A percentile compares a stretch with the other conserved stretches of the same genome.
phyloP scores from a whole-genome alignment of 1,140 invertebrate genomes.

The Anoplophora glabripennis region DNA sequence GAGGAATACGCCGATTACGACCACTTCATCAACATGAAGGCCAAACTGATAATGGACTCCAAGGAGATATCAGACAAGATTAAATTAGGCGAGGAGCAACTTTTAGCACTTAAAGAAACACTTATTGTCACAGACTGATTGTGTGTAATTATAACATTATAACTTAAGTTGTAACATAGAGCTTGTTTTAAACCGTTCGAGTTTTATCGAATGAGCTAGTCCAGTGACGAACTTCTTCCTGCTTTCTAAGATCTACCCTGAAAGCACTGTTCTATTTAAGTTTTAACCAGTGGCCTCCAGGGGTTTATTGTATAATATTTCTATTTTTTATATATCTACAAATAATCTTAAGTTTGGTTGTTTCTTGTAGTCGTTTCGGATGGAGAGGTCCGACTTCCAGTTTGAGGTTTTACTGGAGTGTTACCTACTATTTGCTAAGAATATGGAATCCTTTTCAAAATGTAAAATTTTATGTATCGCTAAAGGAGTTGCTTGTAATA shows the following conservation, averaged over 20 bases:
- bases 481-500: neutral
- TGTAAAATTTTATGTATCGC: neutral
- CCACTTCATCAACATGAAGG: constrained; percentile 89
- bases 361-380: constrained; percentile 4
- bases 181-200: constrained; percentile 32
- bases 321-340: constrained; percentile 17
- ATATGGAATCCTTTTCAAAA: neutral
- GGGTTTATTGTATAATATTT: constrained; percentile 12
- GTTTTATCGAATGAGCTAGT: constrained; percentile 44
- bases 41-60: constrained; percentile 82
- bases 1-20: constrained; percentile 81
- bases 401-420: no score
- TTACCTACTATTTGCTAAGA: constrained; percentile 7
- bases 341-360: constrained; percentile 21
- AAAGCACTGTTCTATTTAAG: constrained; percentile 8
- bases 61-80: constrained; percentile 86
- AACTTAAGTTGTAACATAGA: constrained; percentile 13
- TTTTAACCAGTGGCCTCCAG: constrained; percentile 1
- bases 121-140: constrained; percentile 49
- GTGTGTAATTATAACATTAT: constrained; percentile 5
- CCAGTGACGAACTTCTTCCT: constrained; percentile 37
- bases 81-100: constrained; percentile 81
- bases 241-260: constrained; percentile 26
- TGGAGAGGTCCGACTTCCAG: neutral
- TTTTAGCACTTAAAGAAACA: constrained; percentile 70